Percentiles rank a stretch among this genome's conserved stretches.
These are phyloP conservation scores for Drosophila ohnishii DNA, from an alignment of 1,140 invertebrate species.

Conservation along the genomic window DNA sequence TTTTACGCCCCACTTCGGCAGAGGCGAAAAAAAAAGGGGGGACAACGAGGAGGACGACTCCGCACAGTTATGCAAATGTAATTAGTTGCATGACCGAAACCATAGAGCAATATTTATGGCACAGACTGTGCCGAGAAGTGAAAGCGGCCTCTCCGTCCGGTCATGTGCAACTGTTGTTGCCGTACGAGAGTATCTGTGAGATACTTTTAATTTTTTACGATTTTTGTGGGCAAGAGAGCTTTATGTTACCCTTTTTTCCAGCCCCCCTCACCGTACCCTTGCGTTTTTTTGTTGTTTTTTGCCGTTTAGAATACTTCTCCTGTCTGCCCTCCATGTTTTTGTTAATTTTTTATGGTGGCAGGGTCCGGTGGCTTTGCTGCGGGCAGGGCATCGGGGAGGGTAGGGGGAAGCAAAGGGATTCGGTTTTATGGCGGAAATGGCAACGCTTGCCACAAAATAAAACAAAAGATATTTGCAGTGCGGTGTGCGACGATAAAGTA, in stretches of 20 bases:
- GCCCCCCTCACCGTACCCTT: background rate
- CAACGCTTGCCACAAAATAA: slow-evolving; percentile 79
- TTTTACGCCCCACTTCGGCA: slow-evolving; percentile 13
- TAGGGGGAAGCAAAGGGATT: slow-evolving; percentile 26
- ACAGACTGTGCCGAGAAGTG: slow-evolving; percentile 66
- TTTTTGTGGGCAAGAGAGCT: slow-evolving; percentile 66
- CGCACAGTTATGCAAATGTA: slow-evolving; percentile 75
- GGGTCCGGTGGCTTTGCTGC: slow-evolving; percentile 41
- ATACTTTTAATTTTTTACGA: slow-evolving; percentile 79
- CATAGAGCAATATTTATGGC: slow-evolving; percentile 80
- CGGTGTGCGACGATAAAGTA: slow-evolving; percentile 68
- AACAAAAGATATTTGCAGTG: slow-evolving; percentile 67
- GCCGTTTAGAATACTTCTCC: slow-evolving; percentile 69
- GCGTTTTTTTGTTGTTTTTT: background rate
- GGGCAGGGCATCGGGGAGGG: background rate
- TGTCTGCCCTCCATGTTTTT: slow-evolving; percentile 60
- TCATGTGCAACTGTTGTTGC: slow-evolving; percentile 60
- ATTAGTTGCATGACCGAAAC: slow-evolving; percentile 78
- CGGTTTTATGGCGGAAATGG: slow-evolving; percentile 76
- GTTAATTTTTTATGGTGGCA: slow-evolving; percentile 76
- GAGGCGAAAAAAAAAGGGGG: background rate
- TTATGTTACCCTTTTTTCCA: slow-evolving; percentile 52
- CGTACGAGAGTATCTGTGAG: slow-evolving; percentile 61
- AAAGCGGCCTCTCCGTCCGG: slow-evolving; percentile 46
- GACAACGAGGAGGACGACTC: slow-evolving; percentile 10